Percentiles rank a stretch among this genome's conserved stretches.
These are phyloP conservation scores for Dryas iulia DNA, from an alignment of 1,140 invertebrate species.

Conservation along the genomic window DNA sequence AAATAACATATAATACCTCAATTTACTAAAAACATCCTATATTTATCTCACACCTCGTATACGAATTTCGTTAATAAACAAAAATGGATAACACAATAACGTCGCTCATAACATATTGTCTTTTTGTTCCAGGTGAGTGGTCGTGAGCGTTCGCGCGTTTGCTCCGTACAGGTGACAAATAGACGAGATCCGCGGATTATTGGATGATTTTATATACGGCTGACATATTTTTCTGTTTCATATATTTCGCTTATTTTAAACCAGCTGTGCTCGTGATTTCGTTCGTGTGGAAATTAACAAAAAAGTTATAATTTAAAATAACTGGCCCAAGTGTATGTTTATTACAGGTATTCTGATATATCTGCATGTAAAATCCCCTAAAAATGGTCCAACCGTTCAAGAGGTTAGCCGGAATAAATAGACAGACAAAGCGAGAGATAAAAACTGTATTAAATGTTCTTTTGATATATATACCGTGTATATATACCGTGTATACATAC, in stretches of 20 bases:
- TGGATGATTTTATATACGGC: neutral
- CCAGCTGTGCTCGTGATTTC: too few species aligned
- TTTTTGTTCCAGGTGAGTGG: constrained; percentile 63
- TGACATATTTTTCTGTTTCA: neutral
- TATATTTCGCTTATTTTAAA: neutral
- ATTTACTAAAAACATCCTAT: neutral
- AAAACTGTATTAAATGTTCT: too few species aligned
- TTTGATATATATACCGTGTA: too few species aligned
- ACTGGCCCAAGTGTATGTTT: too few species aligned
- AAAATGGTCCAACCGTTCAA: too few species aligned
- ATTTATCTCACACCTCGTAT: neutral
- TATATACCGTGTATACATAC: too few species aligned
- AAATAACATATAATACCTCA: neutral
- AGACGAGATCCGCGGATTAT: neutral
- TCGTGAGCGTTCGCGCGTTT: constrained; percentile 18
- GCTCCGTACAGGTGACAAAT: neutral
- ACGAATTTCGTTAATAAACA: constrained; percentile 11
- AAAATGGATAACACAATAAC: constrained; percentile 20
- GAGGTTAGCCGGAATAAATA: too few species aligned
- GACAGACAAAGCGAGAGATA: too few species aligned
- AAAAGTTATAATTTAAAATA: too few species aligned
- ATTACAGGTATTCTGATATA: too few species aligned
- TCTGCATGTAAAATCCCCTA: too few species aligned
- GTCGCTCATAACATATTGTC: constrained; percentile 28
- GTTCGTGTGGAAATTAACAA: too few species aligned